Percentiles rank a stretch among this genome's conserved stretches.
Conservation (phyloP, 1,140 invertebrate genomes). For the Brachystomella parvula region DNA sequence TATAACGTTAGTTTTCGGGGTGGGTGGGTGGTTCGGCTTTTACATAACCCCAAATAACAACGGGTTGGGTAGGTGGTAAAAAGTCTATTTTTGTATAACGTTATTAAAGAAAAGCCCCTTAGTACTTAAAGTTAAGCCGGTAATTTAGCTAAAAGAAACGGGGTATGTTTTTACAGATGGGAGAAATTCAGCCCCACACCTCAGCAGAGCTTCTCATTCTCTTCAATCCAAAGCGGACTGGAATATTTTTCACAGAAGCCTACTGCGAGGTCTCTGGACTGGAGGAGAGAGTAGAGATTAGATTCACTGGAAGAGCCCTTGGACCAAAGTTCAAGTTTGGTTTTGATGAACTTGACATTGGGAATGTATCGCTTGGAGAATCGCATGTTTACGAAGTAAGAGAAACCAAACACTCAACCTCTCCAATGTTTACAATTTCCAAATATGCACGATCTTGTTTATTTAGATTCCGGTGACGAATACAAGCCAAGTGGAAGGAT, state of each 20-base stretch:
- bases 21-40: too few relatives aligned
- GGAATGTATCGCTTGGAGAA: slow-evolving; percentile 40
- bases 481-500: slow-evolving; percentile 40
- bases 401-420: not conserved
- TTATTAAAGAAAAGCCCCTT: too few relatives aligned
- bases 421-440: slow-evolving; percentile 5
- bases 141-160: not conserved
- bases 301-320: slow-evolving; percentile 39
- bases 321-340: slow-evolving; percentile 43
- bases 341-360: slow-evolving; percentile 40
- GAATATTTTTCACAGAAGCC: slow-evolving; percentile 38
- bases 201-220: slow-evolving; percentile 38
- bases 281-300: slow-evolving; percentile 41
- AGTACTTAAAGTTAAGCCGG: too few relatives aligned
- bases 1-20: too few relatives aligned
- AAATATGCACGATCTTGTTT: slow-evolving; percentile 34
- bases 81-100: too few relatives aligned
- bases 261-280: slow-evolving; percentile 43
- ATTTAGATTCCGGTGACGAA: slow-evolving; percentile 38
- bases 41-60: too few relatives aligned
- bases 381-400: slow-evolving; percentile 42
- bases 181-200: slow-evolving; percentile 42
- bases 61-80: too few relatives aligned
- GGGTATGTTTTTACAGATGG: slow-evolving; percentile 22
- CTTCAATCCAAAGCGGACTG: slow-evolving; percentile 41